These are phyloP conservation scores for Holothuria glaberrima DNA, from an alignment of 35 echinoderm and acorn worm species.

Conservation along the genomic window DNA sequence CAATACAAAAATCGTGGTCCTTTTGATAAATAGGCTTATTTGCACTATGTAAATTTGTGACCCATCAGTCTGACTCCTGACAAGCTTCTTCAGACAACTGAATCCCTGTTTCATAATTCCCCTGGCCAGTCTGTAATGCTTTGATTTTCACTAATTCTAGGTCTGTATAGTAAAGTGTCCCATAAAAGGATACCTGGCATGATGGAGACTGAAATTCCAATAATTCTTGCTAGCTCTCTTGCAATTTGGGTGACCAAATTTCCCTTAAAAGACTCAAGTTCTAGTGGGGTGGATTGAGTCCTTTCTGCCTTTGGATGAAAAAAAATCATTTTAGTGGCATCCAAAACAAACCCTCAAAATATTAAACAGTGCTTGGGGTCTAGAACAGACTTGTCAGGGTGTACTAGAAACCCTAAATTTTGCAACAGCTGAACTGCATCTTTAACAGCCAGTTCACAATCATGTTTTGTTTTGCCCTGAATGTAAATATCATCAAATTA, in stretches of 20 bases:
- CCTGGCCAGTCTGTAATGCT: conserved; percentile 4
- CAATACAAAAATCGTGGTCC: conserved; percentile 25
- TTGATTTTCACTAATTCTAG: conserved; percentile 49
- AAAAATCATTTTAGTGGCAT: too few species aligned
- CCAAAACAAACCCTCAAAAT: too few species aligned
- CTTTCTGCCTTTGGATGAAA: too few species aligned
- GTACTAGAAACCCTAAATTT: conserved; percentile 47
- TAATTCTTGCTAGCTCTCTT: conserved; percentile 31
- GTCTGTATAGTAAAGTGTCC: conserved; percentile 45
- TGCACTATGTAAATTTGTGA: neutral
- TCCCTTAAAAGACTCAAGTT: neutral
- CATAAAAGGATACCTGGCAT: conserved; percentile 20
- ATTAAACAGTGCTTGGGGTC: too few species aligned
- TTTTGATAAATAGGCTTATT: neutral
- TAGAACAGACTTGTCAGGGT: conserved; percentile 39
- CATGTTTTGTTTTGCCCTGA: neutral
- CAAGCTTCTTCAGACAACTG: conserved; percentile 13
- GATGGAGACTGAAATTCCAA: conserved; percentile 35
- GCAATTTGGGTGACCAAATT: neutral
- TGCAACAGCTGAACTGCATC: conserved; percentile 34
- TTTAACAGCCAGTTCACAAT: neutral
- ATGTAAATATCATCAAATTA: conserved; percentile 18
- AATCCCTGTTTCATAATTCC: conserved; percentile 31
- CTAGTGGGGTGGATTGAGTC: neutral
- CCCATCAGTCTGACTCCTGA: conserved; percentile 30